These are phyloP conservation scores for Ips typographus DNA, from an alignment of 1,140 invertebrate species.

Conservation along the genomic window DNA sequence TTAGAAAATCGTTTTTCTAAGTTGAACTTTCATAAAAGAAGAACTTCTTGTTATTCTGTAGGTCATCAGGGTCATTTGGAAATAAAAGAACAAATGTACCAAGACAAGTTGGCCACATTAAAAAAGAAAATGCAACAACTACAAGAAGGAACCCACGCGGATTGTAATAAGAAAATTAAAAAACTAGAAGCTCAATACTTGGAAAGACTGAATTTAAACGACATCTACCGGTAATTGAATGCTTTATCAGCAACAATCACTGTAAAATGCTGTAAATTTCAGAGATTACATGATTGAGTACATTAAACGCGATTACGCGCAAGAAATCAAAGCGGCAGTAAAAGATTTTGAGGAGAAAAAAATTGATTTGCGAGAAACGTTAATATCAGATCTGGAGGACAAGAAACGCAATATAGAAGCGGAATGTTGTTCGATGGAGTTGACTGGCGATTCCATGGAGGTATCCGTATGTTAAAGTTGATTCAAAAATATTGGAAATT, in stretches of 20 bases:
- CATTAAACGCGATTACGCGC: conserved; percentile 83
- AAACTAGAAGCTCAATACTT: conserved; percentile 80
- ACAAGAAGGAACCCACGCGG: conserved; percentile 81
- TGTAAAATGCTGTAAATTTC: conserved; percentile 27
- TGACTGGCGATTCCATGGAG: conserved; percentile 85
- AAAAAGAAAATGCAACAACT: conserved; percentile 90
- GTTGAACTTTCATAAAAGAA: neutral
- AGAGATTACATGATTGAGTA: conserved; percentile 81
- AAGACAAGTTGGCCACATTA: conserved; percentile 85
- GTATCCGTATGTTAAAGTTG: conserved; percentile 49
- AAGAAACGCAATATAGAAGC: conserved; percentile 86
- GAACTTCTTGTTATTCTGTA: conserved; percentile 21
- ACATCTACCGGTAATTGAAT: conserved; percentile 60
- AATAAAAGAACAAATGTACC: conserved; percentile 94
- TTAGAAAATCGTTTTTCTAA: no score
- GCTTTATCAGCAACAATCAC: neutral
- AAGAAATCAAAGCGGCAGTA: conserved; percentile 82
- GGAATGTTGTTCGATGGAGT: conserved; percentile 78
- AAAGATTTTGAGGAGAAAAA: conserved; percentile 97
- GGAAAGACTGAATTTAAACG: conserved; percentile 78
- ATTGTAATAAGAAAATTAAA: conserved; percentile 80
- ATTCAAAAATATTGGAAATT: neutral
- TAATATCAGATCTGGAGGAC: conserved; percentile 90
- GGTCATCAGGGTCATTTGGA: conserved; percentile 79
- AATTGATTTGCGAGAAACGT: conserved; percentile 84